A percentile compares a stretch with the other conserved stretches of the same genome.
Evolutionary conservation across 2,113 vertebrate genomes (phyloP).

Genomic region (Pachyramphus minor): DNA sequence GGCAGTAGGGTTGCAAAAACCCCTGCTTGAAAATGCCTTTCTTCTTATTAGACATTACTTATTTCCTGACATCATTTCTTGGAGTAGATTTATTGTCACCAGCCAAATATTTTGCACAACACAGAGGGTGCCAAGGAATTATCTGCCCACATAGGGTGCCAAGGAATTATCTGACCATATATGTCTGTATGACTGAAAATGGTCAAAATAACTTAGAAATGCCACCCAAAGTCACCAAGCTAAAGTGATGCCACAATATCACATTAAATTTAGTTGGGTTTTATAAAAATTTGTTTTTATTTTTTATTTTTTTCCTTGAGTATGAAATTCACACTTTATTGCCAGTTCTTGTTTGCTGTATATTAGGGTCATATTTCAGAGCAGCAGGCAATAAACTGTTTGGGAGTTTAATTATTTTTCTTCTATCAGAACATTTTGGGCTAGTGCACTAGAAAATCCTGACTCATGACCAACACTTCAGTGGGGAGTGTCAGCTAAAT

Average conservation of each 20-base stretch:
- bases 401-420: not conserved
- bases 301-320: not conserved
- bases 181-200: not conserved
- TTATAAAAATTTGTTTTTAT: not conserved
- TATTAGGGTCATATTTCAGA: not conserved
- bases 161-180: not conserved
- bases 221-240: not conserved
- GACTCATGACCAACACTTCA: not conserved
- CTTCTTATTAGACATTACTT: conserved; percentile 1
- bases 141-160: not conserved
- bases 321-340: not conserved
- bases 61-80: conserved; percentile 31
- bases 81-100: not conserved
- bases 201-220: not conserved
- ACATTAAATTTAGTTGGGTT: not conserved
- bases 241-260: not conserved
- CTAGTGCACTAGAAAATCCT: not conserved
- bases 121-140: not conserved
- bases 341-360: not conserved
- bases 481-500: not conserved
- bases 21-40: conserved; percentile 3
- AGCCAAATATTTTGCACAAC: conserved; percentile 18
- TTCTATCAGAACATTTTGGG: not conserved
- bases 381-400: not conserved
- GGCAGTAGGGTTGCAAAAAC: conserved; percentile 24